A percentile compares a stretch with the other conserved stretches of the same genome.
Evolutionary conservation across 2,888 invertebrate genomes (phyloP).

Genomic region (Polyommatus icarus): DNA sequence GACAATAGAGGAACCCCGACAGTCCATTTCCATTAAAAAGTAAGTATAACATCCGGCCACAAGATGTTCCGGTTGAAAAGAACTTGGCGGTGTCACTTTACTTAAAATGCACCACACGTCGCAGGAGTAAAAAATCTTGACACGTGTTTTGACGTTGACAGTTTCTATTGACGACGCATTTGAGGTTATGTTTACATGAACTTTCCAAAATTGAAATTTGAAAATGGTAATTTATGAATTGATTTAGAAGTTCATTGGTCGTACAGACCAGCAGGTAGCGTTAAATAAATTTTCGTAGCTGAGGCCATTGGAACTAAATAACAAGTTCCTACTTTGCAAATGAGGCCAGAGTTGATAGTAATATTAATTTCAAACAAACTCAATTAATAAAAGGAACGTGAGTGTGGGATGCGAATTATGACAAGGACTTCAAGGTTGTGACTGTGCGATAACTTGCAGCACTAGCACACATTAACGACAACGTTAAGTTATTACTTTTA

Average conservation of each 20-base stretch:
- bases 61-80: slow-evolving; percentile 31
- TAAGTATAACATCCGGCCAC: slow-evolving; percentile 25
- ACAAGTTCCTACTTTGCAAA: background rate
- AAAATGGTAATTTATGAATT: background rate
- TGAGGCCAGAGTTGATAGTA: background rate
- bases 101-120: slow-evolving; percentile 28
- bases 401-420: slow-evolving; percentile 65
- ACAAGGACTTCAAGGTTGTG: slow-evolving; percentile 62
- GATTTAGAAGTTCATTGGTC: background rate
- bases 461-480: slow-evolving; percentile 42
- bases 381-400: slow-evolving; percentile 43
- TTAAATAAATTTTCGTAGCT: background rate
- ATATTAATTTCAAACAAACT: slow-evolving; percentile 19
- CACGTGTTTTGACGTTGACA: slow-evolving; percentile 28
- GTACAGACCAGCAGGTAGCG: background rate
- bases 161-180: slow-evolving; percentile 16
- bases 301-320: background rate
- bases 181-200: background rate
- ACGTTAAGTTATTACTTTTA: background rate
- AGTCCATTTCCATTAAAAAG: slow-evolving; percentile 24
- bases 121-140: slow-evolving; percentile 29
- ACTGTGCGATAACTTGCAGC: slow-evolving; percentile 58
- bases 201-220: background rate
- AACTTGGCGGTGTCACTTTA: slow-evolving; percentile 31
- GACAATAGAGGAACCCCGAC: slow-evolving; percentile 27